phyloP scores from a whole-genome alignment of 2,888 invertebrate genomes.

The Agriopis aurantiaria region DNA sequence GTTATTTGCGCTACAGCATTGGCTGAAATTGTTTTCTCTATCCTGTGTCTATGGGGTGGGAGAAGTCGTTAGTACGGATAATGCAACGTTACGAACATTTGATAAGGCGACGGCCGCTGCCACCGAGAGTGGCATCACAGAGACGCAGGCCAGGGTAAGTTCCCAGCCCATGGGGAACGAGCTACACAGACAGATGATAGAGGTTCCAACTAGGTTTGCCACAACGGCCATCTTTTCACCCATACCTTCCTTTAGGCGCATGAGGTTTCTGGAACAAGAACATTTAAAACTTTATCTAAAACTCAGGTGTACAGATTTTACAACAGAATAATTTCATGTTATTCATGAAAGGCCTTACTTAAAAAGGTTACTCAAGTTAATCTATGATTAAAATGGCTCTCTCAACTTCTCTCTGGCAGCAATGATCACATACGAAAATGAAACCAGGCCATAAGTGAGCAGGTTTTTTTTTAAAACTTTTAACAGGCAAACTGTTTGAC shows the following conservation, averaged over 20 bases:
- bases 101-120: constrained; percentile 91
- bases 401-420: too few species aligned
- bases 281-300: neutral
- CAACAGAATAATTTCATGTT: neutral
- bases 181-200: constrained; percentile 89
- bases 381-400: too few species aligned
- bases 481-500: too few species aligned
- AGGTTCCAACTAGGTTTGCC: constrained; percentile 89
- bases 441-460: too few species aligned
- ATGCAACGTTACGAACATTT: constrained; percentile 82
- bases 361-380: too few species aligned
- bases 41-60: neutral
- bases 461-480: too few species aligned
- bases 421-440: too few species aligned
- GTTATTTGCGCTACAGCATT: neutral
- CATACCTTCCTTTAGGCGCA: constrained; percentile 93
- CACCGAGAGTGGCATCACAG: constrained; percentile 92
- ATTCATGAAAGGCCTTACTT: too few species aligned
- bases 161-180: constrained; percentile 95
- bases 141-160: constrained; percentile 92
- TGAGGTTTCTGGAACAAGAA: constrained; percentile 87
- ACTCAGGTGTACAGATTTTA: neutral
- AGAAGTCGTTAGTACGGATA: neutral
- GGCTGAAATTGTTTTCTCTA: neutral
- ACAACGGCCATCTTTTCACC: constrained; percentile 94